Base-by-base conservation (phyloP, 2,113 vertebrate genomes). In the Hemibates koningsi region DNA sequence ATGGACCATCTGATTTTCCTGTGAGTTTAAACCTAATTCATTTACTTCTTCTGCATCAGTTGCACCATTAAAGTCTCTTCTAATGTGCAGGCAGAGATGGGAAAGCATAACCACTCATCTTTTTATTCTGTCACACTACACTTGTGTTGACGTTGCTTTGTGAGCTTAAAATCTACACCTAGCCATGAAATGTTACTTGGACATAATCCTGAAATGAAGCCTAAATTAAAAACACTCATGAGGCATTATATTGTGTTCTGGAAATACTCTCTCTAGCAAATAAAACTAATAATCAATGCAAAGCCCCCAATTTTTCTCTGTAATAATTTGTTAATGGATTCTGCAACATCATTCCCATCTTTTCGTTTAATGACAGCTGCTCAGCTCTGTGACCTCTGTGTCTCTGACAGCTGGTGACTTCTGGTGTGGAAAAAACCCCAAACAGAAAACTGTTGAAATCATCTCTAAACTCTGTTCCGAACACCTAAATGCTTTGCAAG, bases 41-140 rank as follows among this genome's bases (percentile, higher is more conserved):
- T 92, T 92, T 86, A 68, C n/a, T 32, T 63, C 56, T 88, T 90
- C 87, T 83, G 89, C 90, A 88, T 91, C 82, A 81, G 85, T 90
- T 84, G 82, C 84, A 83, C 45, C 79, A 63, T 78, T 86, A 82
- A 71, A 66, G 6, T 53, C 59, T 86, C 34, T 36, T 59, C 43
- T 68, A 21, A 59, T 82, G 76, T 56, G 53, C 80, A 76, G 36
- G 11, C 66, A 79, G 38, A 32, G 66, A 76, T 45, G 43, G 3
- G 19, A 59, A 80, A 88, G 68, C 84, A 81, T 61, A 41, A 73
- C 8, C 38, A 34, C 48, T 59, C 27, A 87, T 50, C 68, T 9
- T 45, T 71, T 71, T 2, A 29, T 8, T 76, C 71, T 50, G 43
- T 11, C 6, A 27, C 73, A 32, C n/a, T 86, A 79, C 24, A 21